Conservation (phyloP, 2,113 vertebrate genomes). For the Microtus oregoni region DNA sequence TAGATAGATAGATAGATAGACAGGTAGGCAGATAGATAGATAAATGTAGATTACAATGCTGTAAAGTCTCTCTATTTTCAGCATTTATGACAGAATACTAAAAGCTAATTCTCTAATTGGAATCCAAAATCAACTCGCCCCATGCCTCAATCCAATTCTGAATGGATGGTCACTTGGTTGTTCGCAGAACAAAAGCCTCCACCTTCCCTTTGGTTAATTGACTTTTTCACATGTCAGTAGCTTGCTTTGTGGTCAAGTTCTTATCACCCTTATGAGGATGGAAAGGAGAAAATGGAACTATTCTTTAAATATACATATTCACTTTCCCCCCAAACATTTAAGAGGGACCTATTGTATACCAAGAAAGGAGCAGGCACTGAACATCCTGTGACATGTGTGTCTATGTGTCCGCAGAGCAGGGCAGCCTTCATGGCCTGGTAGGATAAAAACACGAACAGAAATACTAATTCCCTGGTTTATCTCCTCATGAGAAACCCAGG, state of each 20-base stretch:
- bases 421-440: neutral
- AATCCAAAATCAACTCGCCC: rapidly evolving
- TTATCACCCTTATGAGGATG: neutral
- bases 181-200: neutral
- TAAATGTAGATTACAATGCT: neutral
- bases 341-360: neutral
- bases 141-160: neutral
- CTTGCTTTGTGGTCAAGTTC: constrained; percentile 19
- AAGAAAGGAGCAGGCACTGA: neutral
- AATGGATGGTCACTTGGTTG: neutral
- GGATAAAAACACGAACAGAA: neutral
- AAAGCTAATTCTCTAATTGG: neutral
- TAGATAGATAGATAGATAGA: no score
- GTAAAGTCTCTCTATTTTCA: neutral
- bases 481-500: neutral
- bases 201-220: neutral
- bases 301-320: constrained; percentile 43
- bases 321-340: neutral
- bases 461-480: neutral
- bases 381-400: rapidly evolving
- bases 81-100: neutral
- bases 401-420: neutral
- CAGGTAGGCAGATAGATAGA: no score
- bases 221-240: constrained; percentile 36
- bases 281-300: constrained; percentile 13